Evolutionary conservation across 2,113 vertebrate species (phyloP).

Genomic region (Aramus guarauna): DNA sequence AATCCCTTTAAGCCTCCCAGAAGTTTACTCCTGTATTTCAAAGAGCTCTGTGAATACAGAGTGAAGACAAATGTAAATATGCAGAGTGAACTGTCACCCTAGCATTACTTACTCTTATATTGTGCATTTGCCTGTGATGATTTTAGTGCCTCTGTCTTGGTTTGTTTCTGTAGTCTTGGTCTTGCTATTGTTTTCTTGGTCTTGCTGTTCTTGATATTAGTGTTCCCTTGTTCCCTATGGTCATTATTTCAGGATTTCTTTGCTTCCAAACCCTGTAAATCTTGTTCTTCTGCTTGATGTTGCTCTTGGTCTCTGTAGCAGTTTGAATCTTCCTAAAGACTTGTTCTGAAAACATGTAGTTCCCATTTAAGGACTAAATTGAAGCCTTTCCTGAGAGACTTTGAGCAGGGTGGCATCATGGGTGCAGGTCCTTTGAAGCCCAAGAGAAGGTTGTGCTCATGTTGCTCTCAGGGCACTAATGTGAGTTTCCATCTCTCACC

Average conservation of each 20-base stretch:
- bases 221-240: accelerated
- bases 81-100: neutral
- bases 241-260: neutral
- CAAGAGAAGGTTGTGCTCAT: neutral
- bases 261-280: neutral
- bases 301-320: neutral
- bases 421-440: neutral
- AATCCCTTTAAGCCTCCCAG: constrained; percentile 16
- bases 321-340: neutral
- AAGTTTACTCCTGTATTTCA: constrained; percentile 19
- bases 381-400: neutral
- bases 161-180: neutral
- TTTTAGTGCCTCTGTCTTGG: neutral
- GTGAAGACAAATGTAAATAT: neutral
- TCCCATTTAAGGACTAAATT: neutral
- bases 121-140: neutral
- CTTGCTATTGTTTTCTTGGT: neutral
- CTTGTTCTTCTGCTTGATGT: neutral
- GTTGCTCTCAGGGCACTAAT: neutral
- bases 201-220: neutral
- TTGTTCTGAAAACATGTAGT: neutral
- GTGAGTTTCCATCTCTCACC: neutral
- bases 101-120: neutral
- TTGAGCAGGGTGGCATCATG: neutral
- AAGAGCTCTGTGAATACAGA: neutral